Base-by-base conservation (phyloP, 2,888 invertebrate species). In the Smittia aterrima region DNA sequence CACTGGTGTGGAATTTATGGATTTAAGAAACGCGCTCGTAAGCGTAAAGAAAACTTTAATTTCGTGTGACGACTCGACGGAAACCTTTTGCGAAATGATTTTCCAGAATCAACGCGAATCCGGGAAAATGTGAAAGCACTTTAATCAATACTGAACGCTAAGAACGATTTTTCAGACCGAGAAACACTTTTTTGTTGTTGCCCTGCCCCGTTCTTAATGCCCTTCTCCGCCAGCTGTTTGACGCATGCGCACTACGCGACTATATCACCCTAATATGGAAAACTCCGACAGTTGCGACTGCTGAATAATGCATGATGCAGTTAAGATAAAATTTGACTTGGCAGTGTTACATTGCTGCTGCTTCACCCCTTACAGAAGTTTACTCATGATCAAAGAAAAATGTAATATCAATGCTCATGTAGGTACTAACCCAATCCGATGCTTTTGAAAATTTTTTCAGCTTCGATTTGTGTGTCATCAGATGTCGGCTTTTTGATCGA, bases 361-460 rank as follows among this genome's bases (percentile, higher is more conserved):
- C 32, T 32, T 9, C 32, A 32, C 3, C 32, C 32, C 32, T 9
- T 3, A 6, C 32, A 32, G 4, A 9, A 32, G 32, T n/a, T n/a
- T n/a, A n/a, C n/a, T n/a, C n/a, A n/a, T n/a, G n/a, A n/a, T n/a
- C n/a, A 41, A 40, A 68, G 70, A 41, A 27, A 64, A 27, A 64
- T 1, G n/a, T 6, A 24, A 9, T 2, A 16, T 47, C 25, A 22
- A 4, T 24, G 24, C 20, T n/a, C 47, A n/a, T 64, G 25, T 27
- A 6, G 1, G 25, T 40, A 72, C 58, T 40, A 20, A 62, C 72
- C 62, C 20, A 72, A 38, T 54, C 72, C 58, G 18, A 72, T 62
- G 58, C 20, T 72, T 41, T 72, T 72, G 72, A 72, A 72, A 24
- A 72, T 38, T 24, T 72, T 72, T 72, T 72, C 72, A 32, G 72